phyloP scores from a whole-genome alignment of 1,140 invertebrate species.

The Papilio polyxenes region DNA sequence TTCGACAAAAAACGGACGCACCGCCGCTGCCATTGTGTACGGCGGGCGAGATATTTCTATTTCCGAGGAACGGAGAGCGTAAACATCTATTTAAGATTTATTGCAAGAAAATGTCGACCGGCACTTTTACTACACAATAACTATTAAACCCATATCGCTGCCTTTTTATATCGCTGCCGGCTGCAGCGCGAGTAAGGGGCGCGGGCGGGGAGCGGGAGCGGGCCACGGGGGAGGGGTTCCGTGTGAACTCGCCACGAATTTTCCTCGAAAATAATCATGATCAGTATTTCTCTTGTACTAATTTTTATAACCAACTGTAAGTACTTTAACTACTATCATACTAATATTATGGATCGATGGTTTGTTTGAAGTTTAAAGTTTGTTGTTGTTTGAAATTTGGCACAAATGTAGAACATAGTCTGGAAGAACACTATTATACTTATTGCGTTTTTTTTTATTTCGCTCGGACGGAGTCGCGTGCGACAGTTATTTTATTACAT shows the following conservation, averaged over 20 bases:
- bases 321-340: neutral
- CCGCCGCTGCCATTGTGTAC: slow-evolving; percentile 7
- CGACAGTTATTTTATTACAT: too few species aligned
- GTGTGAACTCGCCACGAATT: slow-evolving; percentile 5
- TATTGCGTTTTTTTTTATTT: too few species aligned
- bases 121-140: slow-evolving; percentile 37
- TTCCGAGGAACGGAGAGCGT: slow-evolving; percentile 3
- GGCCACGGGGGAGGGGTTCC: neutral
- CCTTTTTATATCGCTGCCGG: neutral
- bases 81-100: slow-evolving; percentile 37
- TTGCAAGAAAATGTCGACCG: slow-evolving; percentile 35
- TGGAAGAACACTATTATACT: too few species aligned
- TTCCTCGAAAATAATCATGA: slow-evolving; percentile 16
- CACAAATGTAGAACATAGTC: too few species aligned
- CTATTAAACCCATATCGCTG: slow-evolving; percentile 34
- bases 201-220: neutral
- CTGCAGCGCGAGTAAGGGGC: neutral
- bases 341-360: too few species aligned
- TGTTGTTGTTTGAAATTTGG: too few species aligned
- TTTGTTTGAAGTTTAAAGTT: too few species aligned
- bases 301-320: slow-evolving; percentile 8
- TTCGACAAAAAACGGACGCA: slow-evolving; percentile 5
- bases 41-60: slow-evolving; percentile 16
- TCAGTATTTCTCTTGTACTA: neutral
- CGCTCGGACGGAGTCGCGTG: too few species aligned